Base-by-base conservation (phyloP, 2,888 invertebrate genomes). In the Osmoderma eremita region DNA sequence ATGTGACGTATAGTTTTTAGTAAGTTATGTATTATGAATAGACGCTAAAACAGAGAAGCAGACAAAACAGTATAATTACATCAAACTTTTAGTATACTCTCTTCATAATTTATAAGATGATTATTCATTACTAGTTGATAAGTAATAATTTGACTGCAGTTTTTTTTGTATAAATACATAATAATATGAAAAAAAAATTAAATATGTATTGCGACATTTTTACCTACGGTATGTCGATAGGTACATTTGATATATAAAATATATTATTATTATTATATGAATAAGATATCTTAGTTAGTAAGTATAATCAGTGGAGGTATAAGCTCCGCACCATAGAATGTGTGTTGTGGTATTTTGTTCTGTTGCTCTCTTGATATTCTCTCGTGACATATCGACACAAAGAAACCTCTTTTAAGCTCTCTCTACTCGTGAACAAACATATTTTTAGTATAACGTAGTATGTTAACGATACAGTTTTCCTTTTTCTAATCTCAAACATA, bases 121-220 rank as follows among this genome's bases (percentile, higher is more conserved):
- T 56, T 30, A 30, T 30, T 48, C 48, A 65, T 65, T 61, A 61
- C 58, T 61, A 65, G 65, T 58, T 58, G 54, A 50, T 65, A 65
- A 58, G 65, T 45, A 48, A 58, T 65, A 65, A 65, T 58, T 65
- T 58, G 65, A 65, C 65, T 58, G 65, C 65, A 65, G 65, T 61
- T 45, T 41, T n/a, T 61, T 65, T 65, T 58, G 65, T 65, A 65
- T 65, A 48, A 65, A 58, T 49, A 58, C 38, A 39, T 38, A 36
- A 53, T 30, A 45, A 61, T 12, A 38, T 18, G 22, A 36, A 17
- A 30, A 12, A 42, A 22, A 15, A 41, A n/a, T n/a, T n/a, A n/a
- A n/a, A n/a, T n/a, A 41, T 45, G 45, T 61, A 45, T 42, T n/a
- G 58, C 58, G 58, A 45, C 45, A 42, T 39, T 22, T 41, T 58